These are phyloP conservation scores for Villa cingulata DNA, from an alignment of 2,888 invertebrate genomes.

Conservation along the genomic window DNA sequence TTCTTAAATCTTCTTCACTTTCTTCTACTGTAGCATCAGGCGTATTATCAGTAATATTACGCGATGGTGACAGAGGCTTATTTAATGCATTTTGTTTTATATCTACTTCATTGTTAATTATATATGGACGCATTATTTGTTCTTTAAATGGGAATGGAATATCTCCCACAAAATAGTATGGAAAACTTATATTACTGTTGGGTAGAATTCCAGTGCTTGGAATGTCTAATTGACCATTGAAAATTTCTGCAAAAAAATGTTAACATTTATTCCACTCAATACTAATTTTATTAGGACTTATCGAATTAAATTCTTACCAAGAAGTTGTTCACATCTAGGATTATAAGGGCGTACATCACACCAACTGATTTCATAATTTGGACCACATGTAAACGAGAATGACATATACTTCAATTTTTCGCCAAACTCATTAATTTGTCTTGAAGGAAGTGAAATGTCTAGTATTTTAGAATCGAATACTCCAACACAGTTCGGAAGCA, in stretches of 20 bases:
- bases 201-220: background rate
- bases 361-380: background rate
- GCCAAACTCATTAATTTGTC: background rate
- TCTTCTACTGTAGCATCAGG: too few relatives aligned
- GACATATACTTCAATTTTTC: background rate
- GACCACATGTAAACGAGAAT: background rate
- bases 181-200: background rate
- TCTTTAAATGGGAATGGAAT: slow-evolving; percentile 11
- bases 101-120: background rate
- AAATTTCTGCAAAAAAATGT: background rate
- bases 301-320: background rate
- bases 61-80: too few relatives aligned
- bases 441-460: background rate
- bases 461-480: slow-evolving; percentile 17
- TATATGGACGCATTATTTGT: slow-evolving; percentile 4
- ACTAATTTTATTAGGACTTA: too few relatives aligned
- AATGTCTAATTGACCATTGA: background rate
- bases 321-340: background rate
- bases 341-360: background rate
- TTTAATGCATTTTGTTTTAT: too few relatives aligned
- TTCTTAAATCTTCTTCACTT: slow-evolving; percentile 1
- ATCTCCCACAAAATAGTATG: slow-evolving; percentile 8
- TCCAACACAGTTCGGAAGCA: slow-evolving; percentile 17
- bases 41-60: too few relatives aligned
- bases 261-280: too few relatives aligned